Percentiles rank a stretch among this genome's conserved stretches.
Evolutionary conservation across 2,888 invertebrate species (phyloP).

Genomic region (Punctoribates punctum): DNA sequence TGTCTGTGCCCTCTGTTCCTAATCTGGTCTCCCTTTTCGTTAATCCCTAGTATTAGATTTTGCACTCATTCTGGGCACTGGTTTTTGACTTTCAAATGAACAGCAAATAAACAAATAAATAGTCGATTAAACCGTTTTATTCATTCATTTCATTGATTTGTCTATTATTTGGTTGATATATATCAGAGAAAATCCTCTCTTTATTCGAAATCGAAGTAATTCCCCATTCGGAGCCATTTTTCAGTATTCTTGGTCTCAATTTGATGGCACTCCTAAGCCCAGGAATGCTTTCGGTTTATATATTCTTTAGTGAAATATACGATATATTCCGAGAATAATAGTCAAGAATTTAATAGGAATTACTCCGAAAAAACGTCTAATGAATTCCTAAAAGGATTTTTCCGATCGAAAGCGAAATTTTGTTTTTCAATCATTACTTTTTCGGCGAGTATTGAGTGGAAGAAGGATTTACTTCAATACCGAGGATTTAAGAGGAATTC

Average conservation of each 20-base stretch:
- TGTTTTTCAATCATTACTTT: neutral
- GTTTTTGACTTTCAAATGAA: neutral
- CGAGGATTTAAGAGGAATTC: too few species aligned
- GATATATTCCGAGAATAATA: neutral
- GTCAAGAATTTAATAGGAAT: neutral
- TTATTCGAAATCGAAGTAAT: too few species aligned
- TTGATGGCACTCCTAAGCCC: too few species aligned
- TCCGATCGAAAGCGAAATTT: neutral
- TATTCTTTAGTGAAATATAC: too few species aligned
- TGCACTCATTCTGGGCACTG: neutral
- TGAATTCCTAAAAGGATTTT: constrained; percentile 5
- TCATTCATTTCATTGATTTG: neutral
- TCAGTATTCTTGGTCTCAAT: too few species aligned
- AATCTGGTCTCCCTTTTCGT: neutral
- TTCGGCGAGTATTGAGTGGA: too few species aligned
- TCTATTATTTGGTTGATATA: too few species aligned
- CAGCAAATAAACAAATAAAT: neutral
- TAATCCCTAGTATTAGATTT: neutral
- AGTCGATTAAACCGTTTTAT: neutral
- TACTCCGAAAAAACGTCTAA: neutral
- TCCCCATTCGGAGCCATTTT: too few species aligned
- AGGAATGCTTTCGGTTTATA: too few species aligned
- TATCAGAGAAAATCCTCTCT: too few species aligned
- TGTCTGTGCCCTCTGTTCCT: neutral
- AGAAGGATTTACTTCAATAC: too few species aligned